phyloP scores from a whole-genome alignment of 2,113 vertebrate genomes.

The Argyrosomus japonicus region DNA sequence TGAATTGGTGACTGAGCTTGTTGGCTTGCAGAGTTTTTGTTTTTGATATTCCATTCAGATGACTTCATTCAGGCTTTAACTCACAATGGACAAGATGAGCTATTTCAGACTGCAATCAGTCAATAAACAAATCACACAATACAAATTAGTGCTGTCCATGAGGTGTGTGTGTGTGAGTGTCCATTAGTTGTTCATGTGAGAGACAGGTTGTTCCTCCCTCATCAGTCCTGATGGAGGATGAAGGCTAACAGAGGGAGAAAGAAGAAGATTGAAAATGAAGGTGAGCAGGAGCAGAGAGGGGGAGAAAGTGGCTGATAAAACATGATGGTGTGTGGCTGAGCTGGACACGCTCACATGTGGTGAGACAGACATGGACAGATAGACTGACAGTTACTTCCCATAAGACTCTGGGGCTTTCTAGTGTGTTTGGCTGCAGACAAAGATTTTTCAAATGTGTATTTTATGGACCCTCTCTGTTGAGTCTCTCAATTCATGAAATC shows the following conservation, averaged over 20 bases:
- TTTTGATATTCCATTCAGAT: too few species aligned
- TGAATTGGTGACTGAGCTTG: not conserved
- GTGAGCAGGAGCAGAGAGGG: not conserved
- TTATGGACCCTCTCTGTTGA: not conserved
- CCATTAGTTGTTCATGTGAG: not conserved
- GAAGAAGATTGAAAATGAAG: not conserved
- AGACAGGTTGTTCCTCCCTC: not conserved
- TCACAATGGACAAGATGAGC: not conserved
- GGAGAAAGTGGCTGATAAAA: not conserved
- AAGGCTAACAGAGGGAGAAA: not conserved
- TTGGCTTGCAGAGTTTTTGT: not conserved
- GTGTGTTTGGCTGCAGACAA: not conserved
- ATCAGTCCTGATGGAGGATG: not conserved
- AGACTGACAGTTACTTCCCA: not conserved
- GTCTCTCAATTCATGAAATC: not conserved
- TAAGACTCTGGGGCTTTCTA: not conserved
- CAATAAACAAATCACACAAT: not conserved
- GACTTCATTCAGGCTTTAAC: not conserved
- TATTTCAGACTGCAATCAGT: not conserved
- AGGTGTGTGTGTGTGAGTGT: not conserved
- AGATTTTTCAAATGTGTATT: not conserved
- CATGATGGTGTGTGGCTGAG: not conserved
- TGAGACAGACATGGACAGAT: not conserved
- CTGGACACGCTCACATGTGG: not conserved
- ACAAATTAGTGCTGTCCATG: too few species aligned